These are phyloP conservation scores for Babylonia areolata DNA, from an alignment of 1,140 invertebrate species.

Conservation along the genomic window DNA sequence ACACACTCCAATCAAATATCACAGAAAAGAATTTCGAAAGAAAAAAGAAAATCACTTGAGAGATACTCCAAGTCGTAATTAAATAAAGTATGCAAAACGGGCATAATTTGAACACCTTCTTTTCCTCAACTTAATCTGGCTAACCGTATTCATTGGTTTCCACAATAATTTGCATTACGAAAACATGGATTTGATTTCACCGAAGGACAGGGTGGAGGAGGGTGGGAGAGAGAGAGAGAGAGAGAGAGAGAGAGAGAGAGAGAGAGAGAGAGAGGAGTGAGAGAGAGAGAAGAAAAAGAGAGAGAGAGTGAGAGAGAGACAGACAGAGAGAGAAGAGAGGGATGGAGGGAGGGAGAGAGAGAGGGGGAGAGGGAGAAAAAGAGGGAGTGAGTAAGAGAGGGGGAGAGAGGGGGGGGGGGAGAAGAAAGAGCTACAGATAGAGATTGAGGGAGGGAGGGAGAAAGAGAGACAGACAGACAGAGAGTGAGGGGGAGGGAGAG, in stretches of 20 bases:
- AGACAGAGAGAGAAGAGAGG: slow-evolving; percentile 4
- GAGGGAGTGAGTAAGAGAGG: not conserved
- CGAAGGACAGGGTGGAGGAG: too few relatives aligned
- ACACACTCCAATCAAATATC: too few relatives aligned
- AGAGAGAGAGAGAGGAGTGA: not conserved
- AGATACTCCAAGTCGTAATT: too few relatives aligned
- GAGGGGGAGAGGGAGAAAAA: slow-evolving; percentile 12
- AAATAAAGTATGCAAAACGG: too few relatives aligned
- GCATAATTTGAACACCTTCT: too few relatives aligned
- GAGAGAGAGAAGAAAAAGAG: not conserved
- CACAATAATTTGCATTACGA: too few relatives aligned
- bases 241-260: not conserved
- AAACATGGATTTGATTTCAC: too few relatives aligned
- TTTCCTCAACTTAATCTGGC: too few relatives aligned
- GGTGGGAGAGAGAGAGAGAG: not conserved
- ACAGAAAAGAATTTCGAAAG: too few relatives aligned
- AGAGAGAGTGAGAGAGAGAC: slow-evolving; percentile 1
- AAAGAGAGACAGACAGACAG: slow-evolving; percentile 16
- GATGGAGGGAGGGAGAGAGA: not conserved
- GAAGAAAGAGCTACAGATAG: not conserved
- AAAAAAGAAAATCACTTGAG: too few relatives aligned
- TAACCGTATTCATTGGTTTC: too few relatives aligned
- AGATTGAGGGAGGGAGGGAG: slow-evolving; percentile 13
- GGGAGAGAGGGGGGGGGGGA: not conserved
- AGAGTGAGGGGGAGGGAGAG: not conserved